A percentile compares a stretch with the other conserved stretches of the same genome.
Conservation (phyloP, 2,888 invertebrate genomes). For the Anorthoa munda region DNA sequence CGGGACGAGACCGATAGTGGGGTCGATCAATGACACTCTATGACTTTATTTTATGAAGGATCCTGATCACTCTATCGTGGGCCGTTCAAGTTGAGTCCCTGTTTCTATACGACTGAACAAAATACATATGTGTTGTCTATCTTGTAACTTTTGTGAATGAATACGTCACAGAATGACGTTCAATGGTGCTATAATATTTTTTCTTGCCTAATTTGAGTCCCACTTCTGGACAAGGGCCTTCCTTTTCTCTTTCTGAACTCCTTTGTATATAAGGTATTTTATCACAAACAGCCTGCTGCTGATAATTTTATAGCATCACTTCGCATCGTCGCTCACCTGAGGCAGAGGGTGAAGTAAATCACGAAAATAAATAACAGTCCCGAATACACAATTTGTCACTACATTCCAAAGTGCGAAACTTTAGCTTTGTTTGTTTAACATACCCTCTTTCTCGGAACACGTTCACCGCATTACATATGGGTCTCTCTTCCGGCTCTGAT, state of each 20-base stretch:
- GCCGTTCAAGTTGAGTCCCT: constrained; percentile 26
- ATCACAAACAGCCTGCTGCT: neutral
- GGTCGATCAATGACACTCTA: constrained; percentile 47
- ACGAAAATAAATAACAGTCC: constrained; percentile 30
- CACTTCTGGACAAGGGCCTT: too few relatives aligned
- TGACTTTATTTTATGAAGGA: constrained; percentile 47
- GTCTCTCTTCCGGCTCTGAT: constrained; percentile 77
- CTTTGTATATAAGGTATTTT: neutral
- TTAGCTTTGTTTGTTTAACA: constrained; percentile 60
- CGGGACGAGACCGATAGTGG: constrained; percentile 22
- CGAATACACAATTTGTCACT: constrained; percentile 37
- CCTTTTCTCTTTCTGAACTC: too few relatives aligned
- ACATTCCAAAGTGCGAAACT: constrained; percentile 42
- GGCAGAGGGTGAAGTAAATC: constrained; percentile 21
- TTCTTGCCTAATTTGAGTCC: too few relatives aligned
- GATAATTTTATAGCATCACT: constrained; percentile 8
- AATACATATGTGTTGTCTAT: neutral
- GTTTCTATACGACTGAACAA: constrained; percentile 25
- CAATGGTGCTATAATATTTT: neutral
- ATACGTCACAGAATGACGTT: neutral
- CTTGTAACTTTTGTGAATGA: neutral
- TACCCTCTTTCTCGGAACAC: constrained; percentile 86
- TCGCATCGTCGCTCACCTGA: constrained; percentile 17
- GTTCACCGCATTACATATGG: constrained; percentile 84
- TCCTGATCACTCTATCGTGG: constrained; percentile 23